Base-by-base conservation (phyloP, 2,888 invertebrate genomes). In the Parelbella ahira region DNA sequence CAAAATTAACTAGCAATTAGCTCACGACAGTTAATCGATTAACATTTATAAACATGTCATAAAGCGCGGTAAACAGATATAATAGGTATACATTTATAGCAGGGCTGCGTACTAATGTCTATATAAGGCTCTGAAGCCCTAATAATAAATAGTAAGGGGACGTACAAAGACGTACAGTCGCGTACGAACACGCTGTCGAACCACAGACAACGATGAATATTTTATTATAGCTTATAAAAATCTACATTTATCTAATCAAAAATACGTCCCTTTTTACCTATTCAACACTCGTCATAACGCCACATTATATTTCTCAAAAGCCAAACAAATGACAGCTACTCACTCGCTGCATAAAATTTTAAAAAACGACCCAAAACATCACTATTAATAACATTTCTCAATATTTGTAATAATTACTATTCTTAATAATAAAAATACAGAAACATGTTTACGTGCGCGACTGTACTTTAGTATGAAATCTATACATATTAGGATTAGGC, bases 401-500 rank as follows among this genome's bases (percentile, higher is more conserved):
- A 15, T 15, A 15, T 15, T 3, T 15, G 3, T 15, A 3, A 15
- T 15, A 15, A 4, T 15, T 15, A 15, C 15, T 15, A 15, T 18
- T 19, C 7, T 18, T 19, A 19, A 6, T 29, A 18, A 8, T 15
- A 15, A 15, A 15, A 15, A 15, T 15, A 4, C 2, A 0, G 9
- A 19, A 36, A 27, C 9, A 32, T 45, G 32, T 53, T 50, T n/a
- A n/a, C 51, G 58, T 58, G 46, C 56, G 58, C 61, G 63, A 71
- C 66, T 66, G 62, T 63, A 68, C 52, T 23, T 3, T 4, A 6
- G 18, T 37, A 45, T 43, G 36, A 23, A 36, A 45, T 37, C 44
- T 39, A 27, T 53, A 54, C 60, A 60, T 56, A 66, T 58, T 59
- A 53, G 45, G 63, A 49, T 67, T 78, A 82, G 81, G 81, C 81